These are phyloP conservation scores for Eulimnadia texana DNA, from an alignment of 1,140 invertebrate genomes.

Conservation along the genomic window DNA sequence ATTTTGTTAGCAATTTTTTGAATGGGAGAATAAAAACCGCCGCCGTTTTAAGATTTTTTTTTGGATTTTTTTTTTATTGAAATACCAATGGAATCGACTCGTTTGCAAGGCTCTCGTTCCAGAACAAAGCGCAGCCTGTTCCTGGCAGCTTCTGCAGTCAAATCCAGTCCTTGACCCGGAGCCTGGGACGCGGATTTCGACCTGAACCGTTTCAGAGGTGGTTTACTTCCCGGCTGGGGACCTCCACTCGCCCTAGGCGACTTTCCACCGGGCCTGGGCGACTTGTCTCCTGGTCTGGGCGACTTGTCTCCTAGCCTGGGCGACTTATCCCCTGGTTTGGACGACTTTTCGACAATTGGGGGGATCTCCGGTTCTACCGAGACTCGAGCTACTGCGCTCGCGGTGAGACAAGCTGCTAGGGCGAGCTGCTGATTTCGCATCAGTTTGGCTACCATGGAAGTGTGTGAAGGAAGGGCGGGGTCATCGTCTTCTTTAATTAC, in stretches of 20 bases:
- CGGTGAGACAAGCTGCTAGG: background rate
- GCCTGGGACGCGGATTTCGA: slow-evolving; percentile 6
- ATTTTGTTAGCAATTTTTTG: no score
- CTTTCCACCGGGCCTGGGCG: background rate
- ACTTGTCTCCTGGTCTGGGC: background rate
- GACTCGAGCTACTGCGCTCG: slow-evolving; percentile 3
- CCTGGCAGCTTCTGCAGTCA: background rate
- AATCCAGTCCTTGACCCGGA: background rate
- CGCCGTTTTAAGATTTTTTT: background rate
- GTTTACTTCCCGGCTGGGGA: background rate
- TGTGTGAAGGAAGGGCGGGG: background rate
- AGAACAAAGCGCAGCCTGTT: background rate
- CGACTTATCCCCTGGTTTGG: background rate
- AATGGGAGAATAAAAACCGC: background rate
- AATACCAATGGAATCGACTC: background rate
- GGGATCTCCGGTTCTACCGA: background rate
- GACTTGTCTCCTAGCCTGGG: background rate
- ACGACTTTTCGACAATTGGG: background rate
- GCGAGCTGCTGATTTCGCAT: slow-evolving; percentile 6
- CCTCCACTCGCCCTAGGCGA: no score
- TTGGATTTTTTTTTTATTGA: background rate
- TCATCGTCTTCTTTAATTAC: background rate
- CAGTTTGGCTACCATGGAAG: slow-evolving; percentile 5
- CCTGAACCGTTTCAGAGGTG: background rate
- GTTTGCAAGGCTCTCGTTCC: background rate